phyloP scores from a whole-genome alignment of 2,797 vertebrate genomes.

The Arctocebus calabarensis region DNA sequence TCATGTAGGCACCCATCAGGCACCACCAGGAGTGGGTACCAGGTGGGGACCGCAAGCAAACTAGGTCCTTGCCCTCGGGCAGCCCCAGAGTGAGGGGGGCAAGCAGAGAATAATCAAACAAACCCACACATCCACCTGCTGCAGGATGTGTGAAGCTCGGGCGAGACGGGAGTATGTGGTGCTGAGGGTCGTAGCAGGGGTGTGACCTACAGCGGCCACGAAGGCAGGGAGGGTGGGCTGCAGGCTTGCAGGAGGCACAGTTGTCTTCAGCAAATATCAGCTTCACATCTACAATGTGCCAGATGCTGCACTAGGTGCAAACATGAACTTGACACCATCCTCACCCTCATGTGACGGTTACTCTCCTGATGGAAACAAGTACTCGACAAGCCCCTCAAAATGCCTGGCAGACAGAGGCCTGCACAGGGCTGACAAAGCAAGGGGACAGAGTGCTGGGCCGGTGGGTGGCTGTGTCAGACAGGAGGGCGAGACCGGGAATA shows the following conservation, averaged over 20 bases:
- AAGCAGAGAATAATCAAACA: background rate
- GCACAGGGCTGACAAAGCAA: background rate
- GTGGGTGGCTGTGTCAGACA: background rate
- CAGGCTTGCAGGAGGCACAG: background rate
- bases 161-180: rapidly evolving
- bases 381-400: background rate
- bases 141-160: too few species aligned
- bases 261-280: background rate
- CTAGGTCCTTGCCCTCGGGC: rapidly evolving
- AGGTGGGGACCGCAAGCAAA: background rate
- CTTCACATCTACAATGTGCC: background rate
- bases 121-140: rapidly evolving
- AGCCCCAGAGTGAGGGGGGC: background rate
- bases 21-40: background rate
- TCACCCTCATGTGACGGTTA: too few species aligned
- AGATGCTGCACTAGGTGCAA: background rate
- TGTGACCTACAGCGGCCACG: rapidly evolving
- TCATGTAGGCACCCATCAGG: background rate
- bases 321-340: background rate
- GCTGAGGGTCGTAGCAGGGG: rapidly evolving
- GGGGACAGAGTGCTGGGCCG: rapidly evolving
- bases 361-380: background rate
- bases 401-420: background rate
- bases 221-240: too few species aligned
- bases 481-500: background rate